A percentile compares a stretch with the other conserved stretches of the same genome.
Conservation (phyloP, 2,797 vertebrate genomes). For the Falco concolor region DNA sequence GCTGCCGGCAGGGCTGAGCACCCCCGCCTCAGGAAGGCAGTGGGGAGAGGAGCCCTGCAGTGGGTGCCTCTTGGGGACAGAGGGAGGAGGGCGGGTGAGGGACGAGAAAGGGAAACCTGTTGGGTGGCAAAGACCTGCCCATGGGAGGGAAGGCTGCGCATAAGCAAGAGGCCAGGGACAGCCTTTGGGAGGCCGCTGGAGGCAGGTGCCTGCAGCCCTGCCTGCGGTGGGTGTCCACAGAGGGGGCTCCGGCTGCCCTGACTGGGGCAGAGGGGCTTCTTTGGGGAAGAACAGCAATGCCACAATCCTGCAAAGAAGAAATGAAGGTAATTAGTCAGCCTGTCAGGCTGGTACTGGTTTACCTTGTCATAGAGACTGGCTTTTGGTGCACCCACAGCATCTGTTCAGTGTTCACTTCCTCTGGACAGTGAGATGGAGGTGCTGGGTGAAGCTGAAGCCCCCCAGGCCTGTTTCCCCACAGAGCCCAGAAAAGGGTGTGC, state of each 20-base stretch:
- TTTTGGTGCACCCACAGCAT: background rate
- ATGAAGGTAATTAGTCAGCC: background rate
- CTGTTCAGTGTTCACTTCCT: background rate
- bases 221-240: background rate
- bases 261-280: background rate
- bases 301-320: background rate
- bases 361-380: background rate
- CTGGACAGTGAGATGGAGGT: background rate
- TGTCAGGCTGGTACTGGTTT: background rate
- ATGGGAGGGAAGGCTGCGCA: background rate
- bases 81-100: background rate
- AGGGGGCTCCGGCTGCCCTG: background rate
- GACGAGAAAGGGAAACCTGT: background rate
- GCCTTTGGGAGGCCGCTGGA: background rate
- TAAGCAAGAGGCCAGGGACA: background rate
- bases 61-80: background rate
- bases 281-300: background rate
- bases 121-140: background rate
- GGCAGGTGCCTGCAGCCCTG: background rate
- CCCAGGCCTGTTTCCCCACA: background rate
- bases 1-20: background rate
- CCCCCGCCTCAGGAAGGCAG: background rate
- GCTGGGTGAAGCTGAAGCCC: background rate
- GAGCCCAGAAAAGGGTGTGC: background rate
- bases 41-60: background rate